Conservation (phyloP, 2,888 invertebrate species). For the Cheilosia pagana region DNA sequence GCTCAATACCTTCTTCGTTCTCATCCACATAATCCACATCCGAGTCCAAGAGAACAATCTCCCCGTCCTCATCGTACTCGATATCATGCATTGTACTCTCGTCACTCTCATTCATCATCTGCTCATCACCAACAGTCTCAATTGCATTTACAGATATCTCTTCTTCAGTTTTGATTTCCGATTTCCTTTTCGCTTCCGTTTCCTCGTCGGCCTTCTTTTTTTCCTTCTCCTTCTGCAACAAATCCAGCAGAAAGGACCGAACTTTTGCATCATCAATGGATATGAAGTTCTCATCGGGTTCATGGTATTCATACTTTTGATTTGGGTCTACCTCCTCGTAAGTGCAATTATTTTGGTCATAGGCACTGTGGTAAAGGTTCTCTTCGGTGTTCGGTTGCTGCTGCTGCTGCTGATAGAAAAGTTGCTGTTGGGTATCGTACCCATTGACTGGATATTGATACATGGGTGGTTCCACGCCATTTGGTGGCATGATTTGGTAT, state of each 20-base stretch:
- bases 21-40: constrained; percentile 76
- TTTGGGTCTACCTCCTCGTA: constrained; percentile 68
- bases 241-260: constrained; percentile 79
- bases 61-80: constrained; percentile 75
- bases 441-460: constrained; percentile 57
- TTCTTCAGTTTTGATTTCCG: constrained; percentile 51
- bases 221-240: constrained; percentile 79
- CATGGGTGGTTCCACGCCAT: constrained; percentile 50
- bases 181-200: constrained; percentile 39
- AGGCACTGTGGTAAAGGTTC: constrained; percentile 51
- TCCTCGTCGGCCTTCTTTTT: constrained; percentile 72
- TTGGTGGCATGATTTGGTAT: constrained; percentile 48
- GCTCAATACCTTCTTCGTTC: constrained; percentile 75
- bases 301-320: constrained; percentile 79
- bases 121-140: constrained; percentile 8
- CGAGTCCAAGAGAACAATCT: constrained; percentile 68
- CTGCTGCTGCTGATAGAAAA: constrained; percentile 48
- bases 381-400: constrained; percentile 49
- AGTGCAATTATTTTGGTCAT: constrained; percentile 48
- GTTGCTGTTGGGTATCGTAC: constrained; percentile 48
- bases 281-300: constrained; percentile 82
- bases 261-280: constrained; percentile 82
- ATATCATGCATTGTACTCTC: constrained; percentile 66
- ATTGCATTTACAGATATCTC: constrained; percentile 21
- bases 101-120: constrained; percentile 52